Evolutionary conservation across 2,113 vertebrate species (phyloP).

Genomic region (Jaculus jaculus): DNA sequence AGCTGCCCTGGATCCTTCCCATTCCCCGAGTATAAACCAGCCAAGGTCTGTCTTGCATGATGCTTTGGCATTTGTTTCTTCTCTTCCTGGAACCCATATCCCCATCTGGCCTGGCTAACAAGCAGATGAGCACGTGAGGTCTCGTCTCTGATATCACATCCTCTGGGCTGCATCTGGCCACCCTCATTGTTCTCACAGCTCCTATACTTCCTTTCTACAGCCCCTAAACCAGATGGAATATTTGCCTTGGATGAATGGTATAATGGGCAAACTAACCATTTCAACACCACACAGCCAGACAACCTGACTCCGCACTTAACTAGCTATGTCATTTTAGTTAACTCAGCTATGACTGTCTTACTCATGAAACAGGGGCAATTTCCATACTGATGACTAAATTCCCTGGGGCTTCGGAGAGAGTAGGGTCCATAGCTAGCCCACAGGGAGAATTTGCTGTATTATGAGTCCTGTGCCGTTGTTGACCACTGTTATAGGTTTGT

Average conservation of each 20-base stretch:
- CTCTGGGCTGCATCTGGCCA: background rate
- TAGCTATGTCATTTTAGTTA: background rate
- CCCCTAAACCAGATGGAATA: background rate
- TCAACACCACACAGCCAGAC: background rate
- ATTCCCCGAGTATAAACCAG: background rate
- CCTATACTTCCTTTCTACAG: background rate
- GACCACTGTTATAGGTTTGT: background rate
- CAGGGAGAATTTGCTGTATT: background rate
- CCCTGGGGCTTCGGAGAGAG: background rate
- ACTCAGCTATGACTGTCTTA: background rate
- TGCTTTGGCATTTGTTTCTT: background rate
- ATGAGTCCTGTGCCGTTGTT: background rate
- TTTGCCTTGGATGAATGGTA: background rate
- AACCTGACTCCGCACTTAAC: background rate
- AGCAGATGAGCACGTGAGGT: accelerated
- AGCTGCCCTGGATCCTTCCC: background rate
- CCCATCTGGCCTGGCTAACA: background rate
- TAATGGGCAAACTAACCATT: background rate
- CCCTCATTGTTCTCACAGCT: background rate
- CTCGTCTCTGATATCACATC: background rate
- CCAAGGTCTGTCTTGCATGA: background rate
- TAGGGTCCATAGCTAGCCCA: background rate
- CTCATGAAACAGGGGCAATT: background rate
- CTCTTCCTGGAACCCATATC: background rate
- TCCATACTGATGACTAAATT: background rate